These are phyloP conservation scores for Hippolais icterina DNA, from an alignment of 2,113 vertebrate genomes.

Conservation along the genomic window DNA sequence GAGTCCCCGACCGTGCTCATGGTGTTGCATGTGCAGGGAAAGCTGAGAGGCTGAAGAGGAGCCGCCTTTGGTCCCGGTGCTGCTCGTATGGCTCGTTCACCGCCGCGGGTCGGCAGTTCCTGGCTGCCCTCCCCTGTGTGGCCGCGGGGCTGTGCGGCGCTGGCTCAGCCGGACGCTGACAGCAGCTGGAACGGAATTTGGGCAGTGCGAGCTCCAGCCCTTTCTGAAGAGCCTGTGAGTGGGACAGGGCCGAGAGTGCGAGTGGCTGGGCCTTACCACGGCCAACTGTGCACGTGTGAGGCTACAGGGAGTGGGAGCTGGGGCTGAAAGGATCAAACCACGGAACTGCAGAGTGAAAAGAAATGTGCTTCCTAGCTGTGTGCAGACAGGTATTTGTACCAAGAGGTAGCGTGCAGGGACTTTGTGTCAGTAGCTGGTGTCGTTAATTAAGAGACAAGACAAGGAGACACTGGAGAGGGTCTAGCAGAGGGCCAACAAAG, in stretches of 20 bases:
- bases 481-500: background rate
- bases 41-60: background rate
- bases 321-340: background rate
- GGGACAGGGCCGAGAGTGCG: background rate
- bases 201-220: accelerated
- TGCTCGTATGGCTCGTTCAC: accelerated
- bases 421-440: background rate
- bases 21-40: background rate
- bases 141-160: background rate
- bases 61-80: background rate
- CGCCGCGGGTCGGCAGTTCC: background rate
- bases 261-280: background rate
- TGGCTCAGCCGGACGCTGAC: accelerated
- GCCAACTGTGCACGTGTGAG: accelerated
- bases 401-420: no score
- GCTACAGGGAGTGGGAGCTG: background rate
- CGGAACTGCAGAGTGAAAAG: background rate
- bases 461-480: background rate
- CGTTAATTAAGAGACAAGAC: background rate
- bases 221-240: background rate
- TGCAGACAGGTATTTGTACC: background rate
- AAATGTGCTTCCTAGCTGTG: accelerated
- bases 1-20: accelerated
- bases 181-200: accelerated
- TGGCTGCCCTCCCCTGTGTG: background rate